These are phyloP conservation scores for Epinephelus awoara DNA, from an alignment of 2,797 vertebrate species.

Conservation along the genomic window DNA sequence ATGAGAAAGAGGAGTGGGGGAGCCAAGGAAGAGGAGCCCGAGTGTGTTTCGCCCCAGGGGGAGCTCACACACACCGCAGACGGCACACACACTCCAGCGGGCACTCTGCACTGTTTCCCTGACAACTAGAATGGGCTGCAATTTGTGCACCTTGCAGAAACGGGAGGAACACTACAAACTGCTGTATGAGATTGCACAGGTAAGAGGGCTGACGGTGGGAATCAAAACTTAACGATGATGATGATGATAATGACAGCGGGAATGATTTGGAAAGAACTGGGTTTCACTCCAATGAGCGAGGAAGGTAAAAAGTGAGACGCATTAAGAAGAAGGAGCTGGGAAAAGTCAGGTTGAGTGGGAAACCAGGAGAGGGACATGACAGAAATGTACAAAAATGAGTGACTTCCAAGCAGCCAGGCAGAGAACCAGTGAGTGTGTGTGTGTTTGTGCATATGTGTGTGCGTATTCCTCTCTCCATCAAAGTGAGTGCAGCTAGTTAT, in stretches of 20 bases:
- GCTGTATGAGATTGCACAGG: slow-evolving; percentile 99
- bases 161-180: slow-evolving; percentile 99
- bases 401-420: slow-evolving; percentile 56
- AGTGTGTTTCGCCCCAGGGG: slow-evolving; percentile 88
- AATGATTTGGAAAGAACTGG: not conserved
- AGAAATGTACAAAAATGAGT: slow-evolving; percentile 58
- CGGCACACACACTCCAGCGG: slow-evolving; percentile 70
- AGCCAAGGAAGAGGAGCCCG: slow-evolving; percentile 91
- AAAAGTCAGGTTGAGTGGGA: slow-evolving; percentile 25
- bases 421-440: slow-evolving; percentile 17
- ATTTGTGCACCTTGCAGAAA: slow-evolving; percentile 99
- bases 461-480: slow-evolving; percentile 63
- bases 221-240: not conserved
- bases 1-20: slow-evolving; percentile 92
- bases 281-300: not conserved
- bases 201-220: slow-evolving; percentile 79
- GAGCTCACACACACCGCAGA: slow-evolving; percentile 73
- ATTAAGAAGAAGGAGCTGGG: not conserved
- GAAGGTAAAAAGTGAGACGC: not conserved
- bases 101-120: slow-evolving; percentile 79
- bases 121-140: slow-evolving; percentile 98
- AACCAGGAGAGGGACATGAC: slow-evolving; percentile 25
- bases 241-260: slow-evolving; percentile 8
- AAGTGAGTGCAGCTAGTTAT: slow-evolving; percentile 81
- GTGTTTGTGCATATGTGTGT: slow-evolving; percentile 29